Percentiles rank a stretch among this genome's conserved stretches.
Conservation (phyloP, 2,113 vertebrate genomes). For the Pedetes capensis region DNA sequence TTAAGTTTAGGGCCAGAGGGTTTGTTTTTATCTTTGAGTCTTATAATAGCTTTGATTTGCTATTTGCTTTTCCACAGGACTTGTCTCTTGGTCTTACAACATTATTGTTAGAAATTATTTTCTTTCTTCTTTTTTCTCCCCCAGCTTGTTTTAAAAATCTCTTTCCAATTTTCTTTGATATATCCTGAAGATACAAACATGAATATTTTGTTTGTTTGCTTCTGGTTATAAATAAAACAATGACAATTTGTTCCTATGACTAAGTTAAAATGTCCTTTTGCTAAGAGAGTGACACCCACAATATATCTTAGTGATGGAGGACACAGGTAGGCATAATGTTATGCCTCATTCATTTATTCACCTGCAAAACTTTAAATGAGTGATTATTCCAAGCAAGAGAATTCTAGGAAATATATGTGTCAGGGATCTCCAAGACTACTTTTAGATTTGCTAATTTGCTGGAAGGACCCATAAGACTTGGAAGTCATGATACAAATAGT, state of each 20-base stretch:
- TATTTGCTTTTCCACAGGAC: neutral
- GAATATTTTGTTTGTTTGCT: neutral
- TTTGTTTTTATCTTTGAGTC: neutral
- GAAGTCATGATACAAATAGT: neutral
- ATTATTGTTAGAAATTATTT: neutral
- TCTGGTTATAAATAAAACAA: constrained; percentile 6
- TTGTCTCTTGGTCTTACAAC: neutral
- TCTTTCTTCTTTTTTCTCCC: neutral
- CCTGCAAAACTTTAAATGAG: neutral
- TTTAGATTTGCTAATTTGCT: neutral
- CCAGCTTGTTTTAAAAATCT: neutral
- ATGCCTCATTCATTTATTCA: neutral
- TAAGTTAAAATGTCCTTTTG: neutral
- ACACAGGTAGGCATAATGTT: neutral
- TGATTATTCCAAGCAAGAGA: neutral
- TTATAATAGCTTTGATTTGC: constrained; percentile 14
- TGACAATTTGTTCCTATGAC: neutral
- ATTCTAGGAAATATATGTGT: neutral
- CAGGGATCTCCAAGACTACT: neutral
- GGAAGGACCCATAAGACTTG: neutral
- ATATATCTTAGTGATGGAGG: neutral
- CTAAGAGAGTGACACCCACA: neutral
- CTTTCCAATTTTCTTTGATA: neutral
- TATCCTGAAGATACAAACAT: neutral
- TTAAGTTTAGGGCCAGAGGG: neutral